These are phyloP conservation scores for Euthynnus affinis DNA, from an alignment of 2,797 vertebrate genomes.

Conservation along the genomic window DNA sequence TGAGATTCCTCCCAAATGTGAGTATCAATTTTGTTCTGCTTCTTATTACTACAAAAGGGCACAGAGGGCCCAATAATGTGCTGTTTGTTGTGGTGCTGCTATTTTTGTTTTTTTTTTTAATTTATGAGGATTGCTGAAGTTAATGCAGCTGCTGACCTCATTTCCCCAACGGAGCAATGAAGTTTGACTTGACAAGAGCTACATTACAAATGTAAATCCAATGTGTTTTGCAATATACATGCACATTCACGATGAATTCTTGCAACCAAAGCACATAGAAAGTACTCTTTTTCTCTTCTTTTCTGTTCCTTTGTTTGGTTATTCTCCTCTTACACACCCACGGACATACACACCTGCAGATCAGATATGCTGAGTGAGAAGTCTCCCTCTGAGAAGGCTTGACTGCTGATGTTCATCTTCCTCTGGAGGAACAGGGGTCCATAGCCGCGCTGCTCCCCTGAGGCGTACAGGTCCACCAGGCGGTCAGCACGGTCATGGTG, in stretches of 20 bases:
- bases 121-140: constrained; percentile 4
- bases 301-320: constrained; percentile 10
- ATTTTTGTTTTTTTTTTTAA: neutral
- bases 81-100: constrained; percentile 21
- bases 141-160: constrained; percentile 15
- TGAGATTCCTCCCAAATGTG: constrained; percentile 9
- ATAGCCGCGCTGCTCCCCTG: constrained; percentile 93
- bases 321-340: constrained; percentile 18
- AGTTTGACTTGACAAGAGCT: constrained; percentile 27
- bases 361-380: constrained; percentile 91
- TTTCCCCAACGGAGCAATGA: constrained; percentile 39
- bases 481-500: constrained; percentile 92
- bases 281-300: constrained; percentile 11
- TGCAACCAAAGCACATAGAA: neutral
- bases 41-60: constrained; percentile 16
- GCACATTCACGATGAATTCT: neutral
- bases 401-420: constrained; percentile 90
- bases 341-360: constrained; percentile 79
- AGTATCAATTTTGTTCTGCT: constrained; percentile 9
- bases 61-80: neutral
- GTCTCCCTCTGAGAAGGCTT: constrained; percentile 91
- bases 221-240: constrained; percentile 33
- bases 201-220: constrained; percentile 43
- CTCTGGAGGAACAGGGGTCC: constrained; percentile 89
- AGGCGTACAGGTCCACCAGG: constrained; percentile 95